A percentile compares a stretch with the other conserved stretches of the same genome.
Conservation (phyloP, 2,113 vertebrate genomes). For the Amblyopsis rosae region DNA sequence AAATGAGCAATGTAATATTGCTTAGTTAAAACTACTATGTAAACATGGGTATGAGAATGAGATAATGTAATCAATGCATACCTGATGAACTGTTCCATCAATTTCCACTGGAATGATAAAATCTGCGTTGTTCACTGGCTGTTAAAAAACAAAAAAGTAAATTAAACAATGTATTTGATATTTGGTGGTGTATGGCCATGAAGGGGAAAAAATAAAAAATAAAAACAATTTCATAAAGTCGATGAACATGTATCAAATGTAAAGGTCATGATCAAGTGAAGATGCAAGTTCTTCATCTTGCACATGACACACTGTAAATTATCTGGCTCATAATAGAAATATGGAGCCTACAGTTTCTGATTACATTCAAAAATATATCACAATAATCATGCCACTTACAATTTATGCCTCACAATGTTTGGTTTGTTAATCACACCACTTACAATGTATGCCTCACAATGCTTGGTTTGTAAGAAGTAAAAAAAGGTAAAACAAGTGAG, state of each 20-base stretch:
- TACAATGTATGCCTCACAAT: too few species aligned
- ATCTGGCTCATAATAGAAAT: slow-evolving; percentile 27
- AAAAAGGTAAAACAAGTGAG: too few species aligned
- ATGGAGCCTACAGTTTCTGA: slow-evolving; percentile 22
- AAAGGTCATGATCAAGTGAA: background rate
- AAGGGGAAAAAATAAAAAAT: background rate
- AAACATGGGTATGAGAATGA: too few species aligned
- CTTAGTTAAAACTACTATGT: too few species aligned
- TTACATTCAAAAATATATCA: slow-evolving; percentile 23
- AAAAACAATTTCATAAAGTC: background rate
- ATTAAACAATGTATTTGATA: background rate
- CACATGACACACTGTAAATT: slow-evolving; percentile 28
- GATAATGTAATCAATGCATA: slow-evolving; percentile 48
- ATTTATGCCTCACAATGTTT: too few species aligned
- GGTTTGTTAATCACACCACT: background rate
- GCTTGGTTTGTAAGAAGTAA: too few species aligned
- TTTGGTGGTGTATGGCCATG: background rate
- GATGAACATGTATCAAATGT: background rate
- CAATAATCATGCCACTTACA: slow-evolving; percentile 26
- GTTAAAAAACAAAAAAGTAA: slow-evolving; percentile 37
- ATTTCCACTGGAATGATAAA: slow-evolving; percentile 96
- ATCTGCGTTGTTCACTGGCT: slow-evolving; percentile 92
- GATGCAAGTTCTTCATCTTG: background rate
- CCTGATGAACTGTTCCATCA: slow-evolving; percentile 89
- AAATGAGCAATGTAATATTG: background rate